Conservation (phyloP, 1,140 invertebrate genomes). For the Drosophila nikananu region DNA sequence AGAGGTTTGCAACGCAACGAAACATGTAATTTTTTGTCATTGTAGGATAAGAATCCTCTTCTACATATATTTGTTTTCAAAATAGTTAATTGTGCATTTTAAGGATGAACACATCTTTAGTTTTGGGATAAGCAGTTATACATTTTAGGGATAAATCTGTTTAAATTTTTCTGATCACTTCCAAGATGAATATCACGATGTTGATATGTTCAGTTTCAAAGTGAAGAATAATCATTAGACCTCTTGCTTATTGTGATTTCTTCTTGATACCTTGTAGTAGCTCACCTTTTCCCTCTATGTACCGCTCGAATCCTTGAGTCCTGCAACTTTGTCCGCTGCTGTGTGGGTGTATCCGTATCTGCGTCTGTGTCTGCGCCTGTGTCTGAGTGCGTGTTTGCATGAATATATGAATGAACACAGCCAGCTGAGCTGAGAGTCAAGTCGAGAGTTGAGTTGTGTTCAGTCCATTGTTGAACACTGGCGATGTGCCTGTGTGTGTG, state of each 20-base stretch:
- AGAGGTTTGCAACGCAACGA: too few species aligned
- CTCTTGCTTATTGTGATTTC: too few species aligned
- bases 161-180: not conserved
- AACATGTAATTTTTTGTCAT: too few species aligned
- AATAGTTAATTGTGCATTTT: not conserved
- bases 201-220: not conserved
- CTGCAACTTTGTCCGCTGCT: constrained; percentile 21
- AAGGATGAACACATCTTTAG: not conserved
- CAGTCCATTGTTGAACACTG: constrained; percentile 72
- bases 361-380: constrained; percentile 4
- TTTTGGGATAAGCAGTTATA: not conserved
- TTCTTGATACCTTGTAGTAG: not conserved
- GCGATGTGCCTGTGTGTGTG: constrained; percentile 17
- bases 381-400: constrained; percentile 50
- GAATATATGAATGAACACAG: constrained; percentile 69
- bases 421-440: constrained; percentile 63
- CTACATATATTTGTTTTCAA: too few species aligned
- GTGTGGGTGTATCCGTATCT: constrained; percentile 24
- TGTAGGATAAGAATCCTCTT: too few species aligned
- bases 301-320: not conserved
- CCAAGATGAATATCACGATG: not conserved
- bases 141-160: not conserved
- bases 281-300: not conserved
- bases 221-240: not conserved
- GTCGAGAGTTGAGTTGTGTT: constrained; percentile 61